A percentile compares a stretch with the other conserved stretches of the same genome.
phyloP scores from a whole-genome alignment of 1,140 invertebrate genomes.

The Ericerus pela region DNA sequence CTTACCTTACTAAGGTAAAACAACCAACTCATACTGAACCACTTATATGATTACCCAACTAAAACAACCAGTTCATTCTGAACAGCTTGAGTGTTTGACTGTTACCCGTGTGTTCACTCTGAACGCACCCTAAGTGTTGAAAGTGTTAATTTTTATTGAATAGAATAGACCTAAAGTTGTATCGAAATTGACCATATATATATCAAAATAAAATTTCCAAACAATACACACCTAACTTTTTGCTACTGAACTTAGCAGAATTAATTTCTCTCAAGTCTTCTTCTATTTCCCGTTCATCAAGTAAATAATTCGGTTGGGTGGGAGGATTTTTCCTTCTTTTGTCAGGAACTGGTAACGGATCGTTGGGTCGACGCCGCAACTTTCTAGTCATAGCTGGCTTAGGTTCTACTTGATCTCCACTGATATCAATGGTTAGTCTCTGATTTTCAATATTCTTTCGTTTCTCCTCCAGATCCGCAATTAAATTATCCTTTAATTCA shows the following conservation, averaged over 20 bases:
- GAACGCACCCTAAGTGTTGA: too few relatives aligned
- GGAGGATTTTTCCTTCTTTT: slow-evolving; percentile 59
- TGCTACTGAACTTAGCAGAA: neutral
- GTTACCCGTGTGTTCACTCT: too few relatives aligned
- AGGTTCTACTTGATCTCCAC: slow-evolving; percentile 42
- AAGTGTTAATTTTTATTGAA: too few relatives aligned
- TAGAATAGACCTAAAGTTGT: too few relatives aligned
- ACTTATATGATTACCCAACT: too few relatives aligned
- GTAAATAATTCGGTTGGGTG: slow-evolving; percentile 64
- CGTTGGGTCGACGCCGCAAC: slow-evolving; percentile 76
- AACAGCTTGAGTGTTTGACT: too few relatives aligned
- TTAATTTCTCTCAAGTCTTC: slow-evolving; percentile 45
- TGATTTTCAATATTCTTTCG: slow-evolving; percentile 77
- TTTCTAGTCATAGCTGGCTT: slow-evolving; percentile 64
- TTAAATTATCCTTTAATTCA: slow-evolving; percentile 75
- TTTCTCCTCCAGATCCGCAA: slow-evolving; percentile 81
- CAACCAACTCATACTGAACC: too few relatives aligned
- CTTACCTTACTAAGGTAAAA: too few relatives aligned
- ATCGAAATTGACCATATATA: too few relatives aligned
- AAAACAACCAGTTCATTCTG: too few relatives aligned
- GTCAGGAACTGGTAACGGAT: slow-evolving; percentile 70
- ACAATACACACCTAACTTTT: neutral
- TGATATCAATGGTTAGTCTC: slow-evolving; percentile 69
- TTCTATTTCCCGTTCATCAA: slow-evolving; percentile 81
- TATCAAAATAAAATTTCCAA: too few relatives aligned